Evolutionary conservation across 2,888 invertebrate species (phyloP), one percentile per base, ranked within the genome.

Genomic region (Mesochorus sp.): DNA sequence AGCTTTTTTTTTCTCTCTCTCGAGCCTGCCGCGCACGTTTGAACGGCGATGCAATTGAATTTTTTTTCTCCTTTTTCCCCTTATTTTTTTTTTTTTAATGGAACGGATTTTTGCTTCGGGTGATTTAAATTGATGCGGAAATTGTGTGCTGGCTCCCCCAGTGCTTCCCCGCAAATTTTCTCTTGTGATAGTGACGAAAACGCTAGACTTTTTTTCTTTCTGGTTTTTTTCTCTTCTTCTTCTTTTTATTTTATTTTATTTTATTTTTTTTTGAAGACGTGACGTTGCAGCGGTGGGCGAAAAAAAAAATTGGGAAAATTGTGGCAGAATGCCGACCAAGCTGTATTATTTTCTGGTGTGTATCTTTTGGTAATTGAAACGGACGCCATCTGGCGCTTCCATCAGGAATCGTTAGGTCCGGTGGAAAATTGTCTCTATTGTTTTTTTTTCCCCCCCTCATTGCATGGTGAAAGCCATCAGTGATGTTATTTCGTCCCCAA

Each of bases 361-460:
- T 57, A 66, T 34, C 28, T 73, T 44, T 17, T n/a, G 47, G 28
- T 67, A 76, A 62, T 76, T 62, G 31, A 76, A 68, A 68, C 21
- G 28, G 26, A 59, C 14, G 28, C 21, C 21, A 31, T 44, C 53
- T 4, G 12, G 8, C n/a, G 55, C 8, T 64, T 37, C 24, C 17
- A 34, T 34, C 24, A 14, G n/a, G 21, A 49, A 64, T 34, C 57
- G n/a, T 10, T 8, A 17, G 61, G 34, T 31, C 28, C 44, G 24
- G 19, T 47, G n/a, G 4, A 62, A 39, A 49, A 64, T 53, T 34
- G 42, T 61, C 39, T 39, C 49, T 24, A 6, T 55, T 24, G 6
- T 64, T 68, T 68, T 24, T 28, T 21, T 42, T 51, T 28, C 21
- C 14, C 10, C 10, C 1, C 49, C 14, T 17, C 28, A 12, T 53